Evolutionary conservation across 2,888 invertebrate species (phyloP).

Genomic region (Apoderus coryli): DNA sequence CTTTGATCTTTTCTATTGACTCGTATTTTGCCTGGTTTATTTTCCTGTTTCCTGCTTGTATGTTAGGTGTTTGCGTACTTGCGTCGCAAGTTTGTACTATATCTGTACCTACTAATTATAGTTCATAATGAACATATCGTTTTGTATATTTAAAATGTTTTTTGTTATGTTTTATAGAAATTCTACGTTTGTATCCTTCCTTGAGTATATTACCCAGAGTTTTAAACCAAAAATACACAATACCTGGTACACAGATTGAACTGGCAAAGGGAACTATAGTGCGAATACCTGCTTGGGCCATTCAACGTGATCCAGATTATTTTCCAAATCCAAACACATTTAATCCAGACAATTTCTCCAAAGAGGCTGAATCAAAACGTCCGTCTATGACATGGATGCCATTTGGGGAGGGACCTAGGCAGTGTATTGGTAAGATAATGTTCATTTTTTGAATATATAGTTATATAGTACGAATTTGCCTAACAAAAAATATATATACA

Average conservation of each 20-base stretch:
- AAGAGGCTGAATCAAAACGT: not conserved
- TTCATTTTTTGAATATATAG: too few relatives aligned
- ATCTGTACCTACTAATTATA: too few relatives aligned
- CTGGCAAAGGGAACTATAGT: not conserved
- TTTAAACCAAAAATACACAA: not conserved
- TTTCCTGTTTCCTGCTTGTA: too few relatives aligned
- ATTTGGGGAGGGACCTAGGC: slow-evolving; percentile 1
- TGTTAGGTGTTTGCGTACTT: too few relatives aligned
- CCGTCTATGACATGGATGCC: not conserved
- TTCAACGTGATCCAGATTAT: not conserved
- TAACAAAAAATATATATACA: too few relatives aligned
- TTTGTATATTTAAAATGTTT: too few relatives aligned
- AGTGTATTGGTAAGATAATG: not conserved
- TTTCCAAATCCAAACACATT: not conserved
- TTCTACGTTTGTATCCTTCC: not conserved
- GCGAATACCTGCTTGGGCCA: not conserved
- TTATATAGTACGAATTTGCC: too few relatives aligned
- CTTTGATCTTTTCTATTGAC: too few relatives aligned
- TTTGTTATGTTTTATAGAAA: too few relatives aligned
- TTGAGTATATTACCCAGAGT: not conserved
- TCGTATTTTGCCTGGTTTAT: too few relatives aligned
- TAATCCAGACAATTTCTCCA: not conserved
- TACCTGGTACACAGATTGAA: not conserved
- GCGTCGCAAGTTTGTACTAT: too few relatives aligned
- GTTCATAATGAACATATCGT: too few relatives aligned